Base-by-base conservation (phyloP, 1,140 invertebrate genomes). In the Lasioglossum baleicum region DNA sequence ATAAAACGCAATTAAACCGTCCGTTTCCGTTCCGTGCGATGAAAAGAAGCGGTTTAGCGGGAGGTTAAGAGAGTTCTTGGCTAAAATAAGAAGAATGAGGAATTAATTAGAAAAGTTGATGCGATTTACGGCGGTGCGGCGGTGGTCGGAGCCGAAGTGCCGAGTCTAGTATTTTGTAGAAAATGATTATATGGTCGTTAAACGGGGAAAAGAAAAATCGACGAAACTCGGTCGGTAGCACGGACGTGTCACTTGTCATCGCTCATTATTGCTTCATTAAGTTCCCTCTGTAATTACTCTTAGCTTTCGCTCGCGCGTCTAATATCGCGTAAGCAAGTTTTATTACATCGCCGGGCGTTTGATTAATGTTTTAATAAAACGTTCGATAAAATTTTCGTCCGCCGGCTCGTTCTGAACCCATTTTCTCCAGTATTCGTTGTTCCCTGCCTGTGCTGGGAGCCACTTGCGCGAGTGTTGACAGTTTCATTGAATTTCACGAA, bases 261-360 rank as follows among this genome's bases (percentile, higher is more conserved):
- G 44, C 17, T 6, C 17, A 20, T 20, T 15, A 20, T 20, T 53
- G 17, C 5, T 53, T 53, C 51, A 53, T 53, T 17, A 53, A 20
- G 15, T 17, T 3, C 13, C 51, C 51, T 15, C 17, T 15, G 51
- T 20, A 17, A 53, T 53, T 20, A 53, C 51, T 15, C 15, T 6
- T 15, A 53, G 13, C 17, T 53, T 53, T 6, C 15, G 15, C 51
- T 53, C 15, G 51, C 5, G 17, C 17, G 17, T 53, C 17, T 53
- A 68, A 76, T 26, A 22, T 42, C 13, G 65, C 51, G 58, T 68
- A 58, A 68, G 58, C 40, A 61, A 76, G 13, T 69, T 76, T 69
- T 40, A 68, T 44, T 56, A 7, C 20, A 40, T 69, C 17, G 40
- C 48, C 53, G 44, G 69, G n/a, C 58, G 58, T 76, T 69, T 42